A percentile compares a stretch with the other conserved stretches of the same genome.
phyloP scores from a whole-genome alignment of 2,888 invertebrate genomes.

The Drosophila yooni region DNA sequence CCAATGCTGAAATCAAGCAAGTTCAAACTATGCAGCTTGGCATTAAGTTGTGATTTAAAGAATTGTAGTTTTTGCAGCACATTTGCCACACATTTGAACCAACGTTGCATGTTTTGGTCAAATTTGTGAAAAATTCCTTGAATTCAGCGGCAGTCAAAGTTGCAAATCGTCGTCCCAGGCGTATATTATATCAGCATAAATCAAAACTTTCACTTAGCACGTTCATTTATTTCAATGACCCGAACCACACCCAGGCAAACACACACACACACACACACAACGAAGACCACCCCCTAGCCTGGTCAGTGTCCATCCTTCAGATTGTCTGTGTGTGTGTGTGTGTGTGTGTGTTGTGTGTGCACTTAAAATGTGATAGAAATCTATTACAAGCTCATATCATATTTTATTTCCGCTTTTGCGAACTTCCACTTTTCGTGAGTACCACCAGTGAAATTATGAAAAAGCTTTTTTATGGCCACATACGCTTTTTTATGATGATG shows the following conservation, averaged over 20 bases:
- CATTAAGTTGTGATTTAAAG: constrained; percentile 58
- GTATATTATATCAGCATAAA: constrained; percentile 79
- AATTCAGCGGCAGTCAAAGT: constrained; percentile 8
- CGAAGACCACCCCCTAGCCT: not conserved
- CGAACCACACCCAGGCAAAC: constrained; percentile 12
- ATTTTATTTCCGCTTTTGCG: constrained; percentile 74
- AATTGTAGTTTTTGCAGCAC: constrained; percentile 51
- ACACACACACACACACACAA: too few relatives aligned
- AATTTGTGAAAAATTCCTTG: constrained; percentile 52
- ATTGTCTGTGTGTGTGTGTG: not conserved
- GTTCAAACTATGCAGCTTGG: not conserved
- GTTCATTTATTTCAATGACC: constrained; percentile 81
- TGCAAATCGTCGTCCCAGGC: constrained; percentile 57
- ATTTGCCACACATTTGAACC: not conserved
- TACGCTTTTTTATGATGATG: constrained; percentile 70
- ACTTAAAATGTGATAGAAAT: constrained; percentile 81
- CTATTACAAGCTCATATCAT: constrained; percentile 81
- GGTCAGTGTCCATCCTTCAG: constrained; percentile 13
- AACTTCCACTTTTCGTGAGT: constrained; percentile 42
- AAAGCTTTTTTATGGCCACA: constrained; percentile 83
- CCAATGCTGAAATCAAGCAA: not conserved
- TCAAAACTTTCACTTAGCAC: constrained; percentile 82
- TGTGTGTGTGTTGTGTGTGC: constrained; percentile 21
- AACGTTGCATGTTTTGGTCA: constrained; percentile 54
- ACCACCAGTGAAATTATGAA: constrained; percentile 80